These are phyloP conservation scores for Stylophora pistillata DNA, from an alignment of 64 coral and sea anemone genomes.

Conservation along the genomic window DNA sequence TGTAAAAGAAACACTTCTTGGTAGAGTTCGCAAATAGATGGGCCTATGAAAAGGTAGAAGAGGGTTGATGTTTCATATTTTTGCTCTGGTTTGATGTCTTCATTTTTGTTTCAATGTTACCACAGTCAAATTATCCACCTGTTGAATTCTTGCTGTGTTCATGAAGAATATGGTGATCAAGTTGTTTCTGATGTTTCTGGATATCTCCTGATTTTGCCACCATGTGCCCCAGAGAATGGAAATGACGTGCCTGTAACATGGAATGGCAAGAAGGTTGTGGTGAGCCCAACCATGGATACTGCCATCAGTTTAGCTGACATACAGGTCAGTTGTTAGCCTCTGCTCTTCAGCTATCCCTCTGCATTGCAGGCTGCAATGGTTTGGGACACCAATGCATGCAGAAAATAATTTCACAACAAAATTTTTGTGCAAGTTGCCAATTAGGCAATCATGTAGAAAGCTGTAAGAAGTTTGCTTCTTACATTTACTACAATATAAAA, in stretches of 20 bases:
- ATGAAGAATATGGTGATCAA: constrained; percentile 47
- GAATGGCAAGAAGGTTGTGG: constrained; percentile 69
- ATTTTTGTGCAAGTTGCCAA: background rate
- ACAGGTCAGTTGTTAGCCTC: constrained; percentile 50
- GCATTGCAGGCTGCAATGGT: too few relatives aligned
- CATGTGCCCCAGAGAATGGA: constrained; percentile 38
- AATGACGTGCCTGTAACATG: constrained; percentile 49
- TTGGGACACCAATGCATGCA: too few relatives aligned
- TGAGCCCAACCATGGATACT: constrained; percentile 79
- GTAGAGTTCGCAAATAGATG: too few relatives aligned
- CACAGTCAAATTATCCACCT: constrained; percentile 72
- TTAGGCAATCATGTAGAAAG: background rate
- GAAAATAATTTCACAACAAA: background rate
- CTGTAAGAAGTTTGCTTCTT: background rate
- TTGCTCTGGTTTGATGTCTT: too few relatives aligned
- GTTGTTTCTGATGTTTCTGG: constrained; percentile 37
- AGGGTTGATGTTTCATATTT: too few relatives aligned
- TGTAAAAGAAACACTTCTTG: too few relatives aligned
- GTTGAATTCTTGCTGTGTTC: constrained; percentile 85
- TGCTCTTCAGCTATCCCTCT: too few relatives aligned
- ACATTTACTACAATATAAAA: too few relatives aligned
- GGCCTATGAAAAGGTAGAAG: too few relatives aligned
- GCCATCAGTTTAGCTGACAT: constrained; percentile 87
- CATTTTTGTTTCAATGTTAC: background rate
- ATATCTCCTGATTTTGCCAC: constrained; percentile 69